A percentile compares a stretch with the other conserved stretches of the same genome.
Evolutionary conservation across 2,113 vertebrate genomes (phyloP).

Genomic region (Hippocampus guttulatus): DNA sequence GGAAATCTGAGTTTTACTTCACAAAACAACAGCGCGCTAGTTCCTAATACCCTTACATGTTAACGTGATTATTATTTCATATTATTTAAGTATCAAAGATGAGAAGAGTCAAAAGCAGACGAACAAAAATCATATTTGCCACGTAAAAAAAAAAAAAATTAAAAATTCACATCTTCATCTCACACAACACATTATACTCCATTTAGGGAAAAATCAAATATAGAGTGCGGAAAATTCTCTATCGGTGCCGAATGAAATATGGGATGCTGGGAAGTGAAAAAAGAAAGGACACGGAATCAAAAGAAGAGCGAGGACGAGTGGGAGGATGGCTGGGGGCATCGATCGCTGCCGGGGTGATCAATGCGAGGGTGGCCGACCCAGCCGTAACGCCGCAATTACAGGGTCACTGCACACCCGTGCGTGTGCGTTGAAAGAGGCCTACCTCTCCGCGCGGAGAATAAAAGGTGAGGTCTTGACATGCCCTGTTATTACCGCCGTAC

Average conservation of each 20-base stretch:
- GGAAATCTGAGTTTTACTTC: too few relatives aligned
- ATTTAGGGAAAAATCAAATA: neutral
- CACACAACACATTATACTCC: neutral
- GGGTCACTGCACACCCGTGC: conserved; percentile 12
- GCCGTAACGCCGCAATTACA: conserved; percentile 36
- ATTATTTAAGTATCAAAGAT: neutral
- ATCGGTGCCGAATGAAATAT: neutral
- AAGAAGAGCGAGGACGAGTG: conserved; percentile 9
- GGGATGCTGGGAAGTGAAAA: neutral
- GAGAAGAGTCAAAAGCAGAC: neutral
- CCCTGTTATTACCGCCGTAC: conserved; percentile 11
- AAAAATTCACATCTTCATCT: neutral
- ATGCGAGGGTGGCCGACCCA: conserved; percentile 34
- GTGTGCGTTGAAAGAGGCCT: neutral
- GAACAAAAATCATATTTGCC: neutral
- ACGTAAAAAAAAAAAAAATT: too few relatives aligned
- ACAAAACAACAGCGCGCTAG: too few relatives aligned
- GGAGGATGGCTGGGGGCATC: conserved; percentile 24
- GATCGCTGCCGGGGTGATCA: conserved; percentile 27
- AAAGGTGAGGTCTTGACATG: conserved; percentile 20
- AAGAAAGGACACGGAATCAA: conserved; percentile 1
- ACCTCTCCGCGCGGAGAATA: conserved; percentile 8
- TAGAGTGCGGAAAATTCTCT: neutral
- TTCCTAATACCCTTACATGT: too few relatives aligned
- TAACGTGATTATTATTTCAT: too few relatives aligned